These are phyloP conservation scores for Drosophila auraria DNA, from an alignment of 1,140 invertebrate species.

Conservation along the genomic window DNA sequence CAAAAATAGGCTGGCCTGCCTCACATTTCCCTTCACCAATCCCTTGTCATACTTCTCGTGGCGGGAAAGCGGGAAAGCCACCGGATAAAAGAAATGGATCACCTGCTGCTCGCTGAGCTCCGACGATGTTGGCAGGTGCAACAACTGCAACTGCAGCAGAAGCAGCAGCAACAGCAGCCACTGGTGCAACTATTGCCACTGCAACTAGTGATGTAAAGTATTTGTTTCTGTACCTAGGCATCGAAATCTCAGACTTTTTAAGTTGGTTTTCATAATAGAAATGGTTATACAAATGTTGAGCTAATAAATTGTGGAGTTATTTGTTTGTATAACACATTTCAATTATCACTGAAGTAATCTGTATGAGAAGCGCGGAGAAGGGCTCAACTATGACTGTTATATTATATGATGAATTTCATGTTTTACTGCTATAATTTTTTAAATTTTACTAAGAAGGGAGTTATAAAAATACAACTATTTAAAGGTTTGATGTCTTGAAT, in stretches of 20 bases:
- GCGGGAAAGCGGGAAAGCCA: slow-evolving; percentile 49
- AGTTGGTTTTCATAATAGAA: background rate
- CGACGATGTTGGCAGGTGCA: slow-evolving; percentile 72
- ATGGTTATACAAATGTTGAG: background rate
- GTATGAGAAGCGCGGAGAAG: background rate
- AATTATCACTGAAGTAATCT: background rate
- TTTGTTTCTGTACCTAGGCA: background rate
- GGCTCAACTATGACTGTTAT: background rate
- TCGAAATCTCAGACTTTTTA: background rate
- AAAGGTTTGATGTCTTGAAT: too few species aligned
- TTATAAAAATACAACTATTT: background rate
- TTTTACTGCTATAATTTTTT: background rate
- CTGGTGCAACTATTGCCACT: slow-evolving; percentile 20
- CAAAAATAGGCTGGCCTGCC: slow-evolving; percentile 63
- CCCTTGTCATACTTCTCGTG: slow-evolving; percentile 26
- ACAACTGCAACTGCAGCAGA: slow-evolving; percentile 50
- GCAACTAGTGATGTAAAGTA: slow-evolving; percentile 18
- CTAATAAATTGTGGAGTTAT: too few species aligned
- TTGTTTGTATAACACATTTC: background rate
- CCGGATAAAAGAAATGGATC: slow-evolving; percentile 84
- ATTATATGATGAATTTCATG: background rate
- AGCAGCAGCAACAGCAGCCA: slow-evolving; percentile 21
- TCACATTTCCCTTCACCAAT: slow-evolving; percentile 36
- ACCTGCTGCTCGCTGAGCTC: slow-evolving; percentile 71
- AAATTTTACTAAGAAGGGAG: background rate